Conservation (phyloP, 2,888 invertebrate genomes). For the Portevinia maculata region DNA sequence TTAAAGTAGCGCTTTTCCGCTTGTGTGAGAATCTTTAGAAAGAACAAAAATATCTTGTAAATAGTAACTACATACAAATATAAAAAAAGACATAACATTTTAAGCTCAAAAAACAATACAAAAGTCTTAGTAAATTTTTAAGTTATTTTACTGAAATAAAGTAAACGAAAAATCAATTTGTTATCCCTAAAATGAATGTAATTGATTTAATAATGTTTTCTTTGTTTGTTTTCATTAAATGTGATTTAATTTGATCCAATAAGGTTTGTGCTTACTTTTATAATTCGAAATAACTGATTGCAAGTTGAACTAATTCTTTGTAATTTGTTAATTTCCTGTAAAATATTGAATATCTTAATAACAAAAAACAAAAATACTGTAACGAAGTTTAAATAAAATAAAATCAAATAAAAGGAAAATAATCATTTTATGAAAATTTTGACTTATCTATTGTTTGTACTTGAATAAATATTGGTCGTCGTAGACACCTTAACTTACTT, state of each 20-base stretch:
- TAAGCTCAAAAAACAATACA: slow-evolving; percentile 24
- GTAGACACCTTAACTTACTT: too few species aligned
- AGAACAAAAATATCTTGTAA: slow-evolving; percentile 36
- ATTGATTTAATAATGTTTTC: slow-evolving; percentile 13
- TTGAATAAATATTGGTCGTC: too few species aligned
- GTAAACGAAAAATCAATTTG: slow-evolving; percentile 8
- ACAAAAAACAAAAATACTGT: slow-evolving; percentile 28
- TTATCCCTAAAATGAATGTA: neutral
- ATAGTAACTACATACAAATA: slow-evolving; percentile 34
- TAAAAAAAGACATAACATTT: slow-evolving; percentile 11
- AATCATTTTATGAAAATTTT: slow-evolving; percentile 39
- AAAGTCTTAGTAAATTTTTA: slow-evolving; percentile 34
- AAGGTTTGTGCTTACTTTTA: slow-evolving; percentile 17
- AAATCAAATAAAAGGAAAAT: slow-evolving; percentile 63
- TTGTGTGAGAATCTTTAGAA: slow-evolving; percentile 49
- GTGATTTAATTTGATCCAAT: slow-evolving; percentile 30
- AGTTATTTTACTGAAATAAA: neutral
- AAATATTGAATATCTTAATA: slow-evolving; percentile 39
- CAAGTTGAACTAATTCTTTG: neutral
- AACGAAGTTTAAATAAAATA: slow-evolving; percentile 51
- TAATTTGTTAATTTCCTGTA: slow-evolving; percentile 44
- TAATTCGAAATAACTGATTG: neutral
- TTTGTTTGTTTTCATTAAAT: slow-evolving; percentile 30
- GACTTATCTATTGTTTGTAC: neutral
- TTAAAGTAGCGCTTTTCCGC: slow-evolving; percentile 53